Evolutionary conservation across 2,113 vertebrate genomes (phyloP).

Genomic region (Etheostoma spectabile): DNA sequence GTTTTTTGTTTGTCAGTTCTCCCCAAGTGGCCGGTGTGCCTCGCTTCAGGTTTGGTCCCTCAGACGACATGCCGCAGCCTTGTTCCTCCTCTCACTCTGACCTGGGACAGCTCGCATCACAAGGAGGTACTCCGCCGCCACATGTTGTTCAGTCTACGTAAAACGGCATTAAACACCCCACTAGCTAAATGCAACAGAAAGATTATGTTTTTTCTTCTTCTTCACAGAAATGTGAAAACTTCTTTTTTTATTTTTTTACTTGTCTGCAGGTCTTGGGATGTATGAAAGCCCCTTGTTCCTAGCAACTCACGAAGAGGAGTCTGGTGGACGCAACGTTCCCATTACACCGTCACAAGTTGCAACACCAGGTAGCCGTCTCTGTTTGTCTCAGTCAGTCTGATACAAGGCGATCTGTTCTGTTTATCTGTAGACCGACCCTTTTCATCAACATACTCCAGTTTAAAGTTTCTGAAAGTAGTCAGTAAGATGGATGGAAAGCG

Average conservation of each 20-base stretch:
- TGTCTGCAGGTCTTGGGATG: conserved; percentile 90
- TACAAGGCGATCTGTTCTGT: not conserved
- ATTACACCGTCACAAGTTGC: conserved; percentile 91
- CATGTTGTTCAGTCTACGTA: not conserved
- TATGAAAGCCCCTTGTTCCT: conserved; percentile 93
- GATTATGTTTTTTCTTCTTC: not conserved
- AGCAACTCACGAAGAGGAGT: conserved; percentile 90
- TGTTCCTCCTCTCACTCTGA: conserved; percentile 95
- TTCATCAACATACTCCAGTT: not conserved
- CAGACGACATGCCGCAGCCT: conserved; percentile 93
- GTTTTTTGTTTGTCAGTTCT: conserved; percentile 82
- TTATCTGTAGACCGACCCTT: not conserved
- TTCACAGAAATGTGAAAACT: not conserved
- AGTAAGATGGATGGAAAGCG: not conserved
- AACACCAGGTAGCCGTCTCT: conserved; percentile 85
- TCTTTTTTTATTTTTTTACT: not conserved
- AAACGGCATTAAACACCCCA: not conserved
- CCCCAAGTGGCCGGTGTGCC: conserved; percentile 94
- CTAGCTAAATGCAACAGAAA: not conserved
- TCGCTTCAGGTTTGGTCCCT: conserved; percentile 91
- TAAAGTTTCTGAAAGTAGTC: not conserved
- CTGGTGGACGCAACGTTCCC: conserved; percentile 93
- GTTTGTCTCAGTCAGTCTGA: conserved; percentile 4
- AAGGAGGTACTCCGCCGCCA: conserved; percentile 88
- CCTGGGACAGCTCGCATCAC: conserved; percentile 94